These are phyloP conservation scores for Lindbergichthys nudifrons DNA, from an alignment of 2,797 vertebrate genomes.

Conservation along the genomic window DNA sequence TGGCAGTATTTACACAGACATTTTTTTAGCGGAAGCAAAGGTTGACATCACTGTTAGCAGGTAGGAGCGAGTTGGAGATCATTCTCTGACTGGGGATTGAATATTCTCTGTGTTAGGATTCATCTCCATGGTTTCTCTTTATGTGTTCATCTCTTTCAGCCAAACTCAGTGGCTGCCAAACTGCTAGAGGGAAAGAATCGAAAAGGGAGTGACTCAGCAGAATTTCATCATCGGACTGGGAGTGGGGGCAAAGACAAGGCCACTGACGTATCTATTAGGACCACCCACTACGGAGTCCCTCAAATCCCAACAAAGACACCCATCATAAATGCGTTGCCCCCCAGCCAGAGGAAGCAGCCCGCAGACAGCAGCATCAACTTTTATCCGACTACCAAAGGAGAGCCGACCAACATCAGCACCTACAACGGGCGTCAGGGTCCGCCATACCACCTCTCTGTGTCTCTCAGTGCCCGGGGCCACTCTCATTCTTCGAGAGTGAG, in stretches of 20 bases:
- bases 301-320: constrained; percentile 85
- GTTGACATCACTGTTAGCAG: constrained; percentile 58
- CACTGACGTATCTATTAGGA: constrained; percentile 69
- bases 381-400: constrained; percentile 47
- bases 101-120: constrained; percentile 32
- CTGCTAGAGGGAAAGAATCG: constrained; percentile 77
- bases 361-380: constrained; percentile 49
- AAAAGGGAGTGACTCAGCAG: constrained; percentile 75
- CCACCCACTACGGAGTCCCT: constrained; percentile 77
- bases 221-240: constrained; percentile 63
- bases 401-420: constrained; percentile 49
- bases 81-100: constrained; percentile 44
- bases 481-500: constrained; percentile 71
- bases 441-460: constrained; percentile 61
- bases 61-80: constrained; percentile 53
- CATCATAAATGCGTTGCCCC: constrained; percentile 65
- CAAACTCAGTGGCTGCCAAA: constrained; percentile 78
- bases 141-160: constrained; percentile 71
- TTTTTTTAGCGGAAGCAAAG: constrained; percentile 61
- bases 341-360: constrained; percentile 62
- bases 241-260: constrained; percentile 69
- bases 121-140: constrained; percentile 26
- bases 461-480: constrained; percentile 70
- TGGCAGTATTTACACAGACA: constrained; percentile 69
- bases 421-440: constrained; percentile 80